These are phyloP conservation scores for Notarius quadriscutis DNA, from an alignment of 2,113 vertebrate species.

Conservation along the genomic window DNA sequence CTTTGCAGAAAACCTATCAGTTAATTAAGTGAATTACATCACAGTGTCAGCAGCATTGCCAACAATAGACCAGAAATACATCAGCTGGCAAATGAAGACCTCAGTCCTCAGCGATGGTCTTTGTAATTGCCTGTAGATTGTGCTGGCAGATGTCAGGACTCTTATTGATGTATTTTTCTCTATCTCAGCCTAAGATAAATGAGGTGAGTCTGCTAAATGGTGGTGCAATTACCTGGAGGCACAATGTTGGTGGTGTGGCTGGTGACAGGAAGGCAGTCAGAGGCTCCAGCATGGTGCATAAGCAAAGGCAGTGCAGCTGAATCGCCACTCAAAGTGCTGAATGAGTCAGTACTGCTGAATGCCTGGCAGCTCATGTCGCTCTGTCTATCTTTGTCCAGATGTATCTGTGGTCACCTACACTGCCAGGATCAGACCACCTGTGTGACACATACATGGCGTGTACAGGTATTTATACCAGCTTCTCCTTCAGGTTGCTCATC, in stretches of 20 bases:
- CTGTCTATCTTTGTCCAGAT: not conserved
- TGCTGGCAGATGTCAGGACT: not conserved
- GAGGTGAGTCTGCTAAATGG: not conserved
- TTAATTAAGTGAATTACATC: not conserved
- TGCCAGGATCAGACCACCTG: constrained; percentile 59
- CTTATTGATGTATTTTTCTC: not conserved
- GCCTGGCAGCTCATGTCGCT: constrained; percentile 86
- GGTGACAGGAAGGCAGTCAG: constrained; percentile 85
- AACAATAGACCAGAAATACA: not conserved
- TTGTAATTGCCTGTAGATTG: not conserved
- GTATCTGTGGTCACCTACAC: constrained; percentile 3
- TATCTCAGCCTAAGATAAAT: not conserved
- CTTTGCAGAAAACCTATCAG: not conserved
- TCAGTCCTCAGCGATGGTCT: not conserved
- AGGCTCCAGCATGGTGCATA: constrained; percentile 86
- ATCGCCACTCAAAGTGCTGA: constrained; percentile 82
- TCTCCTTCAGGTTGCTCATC: constrained; percentile 78
- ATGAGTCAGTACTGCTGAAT: constrained; percentile 83
- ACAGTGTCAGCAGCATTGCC: not conserved
- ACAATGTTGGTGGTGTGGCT: constrained; percentile 89
- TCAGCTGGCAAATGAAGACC: not conserved
- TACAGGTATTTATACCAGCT: constrained; percentile 91
- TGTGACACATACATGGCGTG: constrained; percentile 71
- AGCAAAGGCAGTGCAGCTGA: constrained; percentile 86
- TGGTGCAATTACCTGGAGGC: constrained; percentile 83